Evolutionary conservation across 2,888 invertebrate species (phyloP), one percentile per base, ranked within the genome.

Genomic region (Apomyelois bistriatella): DNA sequence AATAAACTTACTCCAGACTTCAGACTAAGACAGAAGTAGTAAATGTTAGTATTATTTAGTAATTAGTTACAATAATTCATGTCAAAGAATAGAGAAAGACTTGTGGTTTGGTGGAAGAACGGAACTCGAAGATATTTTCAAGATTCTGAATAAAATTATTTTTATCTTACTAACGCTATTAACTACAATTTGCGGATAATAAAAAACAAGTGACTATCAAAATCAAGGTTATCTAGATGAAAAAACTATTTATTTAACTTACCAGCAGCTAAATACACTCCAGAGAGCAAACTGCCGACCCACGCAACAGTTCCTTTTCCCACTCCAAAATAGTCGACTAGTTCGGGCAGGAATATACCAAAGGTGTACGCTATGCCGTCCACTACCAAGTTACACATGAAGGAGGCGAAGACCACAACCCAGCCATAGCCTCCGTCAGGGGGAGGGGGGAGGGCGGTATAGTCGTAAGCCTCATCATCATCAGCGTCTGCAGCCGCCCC

Each of bases 361-460:
- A 99, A 99, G 6, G 98, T 97, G 86, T 99, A 99, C n/a, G 98
- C 97, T 60, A 99, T 98, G 67, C 98, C 99, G 83, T 99, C 99
- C 54, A 99, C 98, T 67, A 99, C 96, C 92, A 99, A 94, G 92
- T 99, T 99, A 88, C 98, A 98, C 94, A 99, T 94, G 86, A 99
- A 98, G 42, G 98, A 98, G 52, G 98, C 98, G 72, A 97, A 94
- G 52, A 99, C 98, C 75, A 99, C 96, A 73, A 98, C 90, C 97
- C 97, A 97, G 56, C 97, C 97, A 88, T 96, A 97, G 49, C 98
- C 98, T 61, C 96, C 96, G 81, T 97, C 97, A 37, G 97, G 97
- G 51, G 97, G 96, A 53, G 96, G 96, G 16, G 97, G 97, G 58
- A 96, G 88, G 66, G 95, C 95, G 64, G 94, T 93, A 72, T 95